Evolutionary conservation across 2,888 invertebrate species (phyloP), one percentile per base, ranked within the genome.

Genomic region (Hesperia comma): DNA sequence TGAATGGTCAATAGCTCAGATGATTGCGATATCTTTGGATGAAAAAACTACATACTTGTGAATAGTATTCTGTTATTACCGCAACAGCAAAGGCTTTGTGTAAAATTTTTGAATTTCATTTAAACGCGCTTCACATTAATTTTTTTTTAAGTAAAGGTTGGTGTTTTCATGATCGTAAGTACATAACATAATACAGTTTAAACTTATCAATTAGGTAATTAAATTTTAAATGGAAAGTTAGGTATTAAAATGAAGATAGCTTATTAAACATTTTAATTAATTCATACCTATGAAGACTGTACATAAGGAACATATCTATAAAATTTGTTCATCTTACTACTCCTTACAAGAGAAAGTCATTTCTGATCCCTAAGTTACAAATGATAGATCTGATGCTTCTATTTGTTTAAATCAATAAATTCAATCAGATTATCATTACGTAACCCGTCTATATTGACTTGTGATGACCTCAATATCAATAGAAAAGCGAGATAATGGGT

Each of bases 401-500:
- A 55, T 55, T 55, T 61, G 51, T 61, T 61, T 56, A 55, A 68
- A 70, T 55, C 55, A 67, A 68, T 67, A 62, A 67, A 62, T 53
- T 49, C 68, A 68, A 68, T 62, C 58, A 53, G 56, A 32, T 54
- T 33, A 63, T 51, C 73, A 80, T 85, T 83, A 84, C 77, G 74
- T 81, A 84, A 84, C 74, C 72, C 15, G 72, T 70, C 75, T 71
- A 26, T 73, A 78, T 75, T 73, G 74, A 75, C 71, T 67, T 54
- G 67, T 75, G 78, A 79, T 79, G 78, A 82, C 79, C 77, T 75
- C 77, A 74, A 80, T 80, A 77, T 81, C 76, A 75, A 81, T 77
- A 84, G 80, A 84, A 86, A 83, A 86, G 76, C 81, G 71, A 80
- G 75, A 83, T 90, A 88, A 90, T 87, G 74, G 87, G 90, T 88